phyloP scores from a whole-genome alignment of 2,888 invertebrate genomes.

The Noctua janthe region DNA sequence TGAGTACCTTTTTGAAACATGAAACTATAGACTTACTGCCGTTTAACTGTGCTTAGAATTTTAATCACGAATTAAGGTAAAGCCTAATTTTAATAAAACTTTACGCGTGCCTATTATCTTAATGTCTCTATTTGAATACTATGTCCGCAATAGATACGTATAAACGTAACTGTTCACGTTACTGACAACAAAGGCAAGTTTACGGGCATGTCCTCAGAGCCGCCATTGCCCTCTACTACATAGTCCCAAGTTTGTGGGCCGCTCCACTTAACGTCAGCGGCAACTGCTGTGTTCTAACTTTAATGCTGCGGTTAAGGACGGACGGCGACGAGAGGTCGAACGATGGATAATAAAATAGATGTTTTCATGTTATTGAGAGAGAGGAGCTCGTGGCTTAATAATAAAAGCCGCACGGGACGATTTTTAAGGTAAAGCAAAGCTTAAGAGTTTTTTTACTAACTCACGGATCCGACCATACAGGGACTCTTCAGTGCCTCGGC shows the following conservation, averaged over 20 bases:
- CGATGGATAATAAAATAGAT: slow-evolving; percentile 25
- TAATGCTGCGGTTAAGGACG: slow-evolving; percentile 41
- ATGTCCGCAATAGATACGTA: slow-evolving; percentile 7
- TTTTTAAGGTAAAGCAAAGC: not conserved
- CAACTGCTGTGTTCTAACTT: slow-evolving; percentile 59
- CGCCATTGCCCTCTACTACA: slow-evolving; percentile 46
- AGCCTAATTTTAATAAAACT: slow-evolving; percentile 1
- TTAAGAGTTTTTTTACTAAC: not conserved
- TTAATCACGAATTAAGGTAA: slow-evolving; percentile 17
- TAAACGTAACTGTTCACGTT: slow-evolving; percentile 23
- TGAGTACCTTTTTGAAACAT: slow-evolving; percentile 36
- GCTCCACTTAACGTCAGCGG: slow-evolving; percentile 56
- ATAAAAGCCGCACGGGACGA: not conserved
- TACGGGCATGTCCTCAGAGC: slow-evolving; percentile 18
- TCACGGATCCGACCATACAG: not conserved
- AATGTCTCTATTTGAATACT: not conserved
- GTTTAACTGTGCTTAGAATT: slow-evolving; percentile 28
- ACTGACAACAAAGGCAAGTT: slow-evolving; percentile 35
- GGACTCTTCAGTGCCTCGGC: too few species aligned
- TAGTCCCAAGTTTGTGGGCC: slow-evolving; percentile 53
- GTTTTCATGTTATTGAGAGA: not conserved
- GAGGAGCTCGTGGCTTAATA: not conserved
- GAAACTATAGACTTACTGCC: slow-evolving; percentile 36
- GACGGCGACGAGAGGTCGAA: slow-evolving; percentile 14
- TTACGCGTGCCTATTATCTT: not conserved